Base-by-base conservation (phyloP, 2,113 vertebrate genomes). In the Galbula dea region DNA sequence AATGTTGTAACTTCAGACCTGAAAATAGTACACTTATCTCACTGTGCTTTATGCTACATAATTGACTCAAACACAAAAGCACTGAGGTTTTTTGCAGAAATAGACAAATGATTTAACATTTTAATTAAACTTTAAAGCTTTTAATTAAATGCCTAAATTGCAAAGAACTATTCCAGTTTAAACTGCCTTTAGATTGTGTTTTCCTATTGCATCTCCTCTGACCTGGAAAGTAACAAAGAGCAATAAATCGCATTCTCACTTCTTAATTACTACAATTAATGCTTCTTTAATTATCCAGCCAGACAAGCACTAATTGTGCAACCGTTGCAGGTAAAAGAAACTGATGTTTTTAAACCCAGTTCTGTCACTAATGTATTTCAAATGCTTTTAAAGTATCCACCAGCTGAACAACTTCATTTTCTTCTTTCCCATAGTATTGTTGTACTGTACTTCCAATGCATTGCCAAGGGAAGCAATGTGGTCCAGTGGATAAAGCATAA, bases 121-220 rank as follows among this genome's bases (percentile, higher is more conserved):
- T 98, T 97, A 98, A 98, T 98, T 98, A 98, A 97, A 97, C 91
- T 97, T 97, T 97, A 97, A 98, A 95, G 85, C 81, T 94, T 96
- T 96, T 97, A 98, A 98, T 97, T 98, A 97, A 97, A 97, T 93
- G 83, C 80, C 96, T 97, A 97, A 97, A 97, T 97, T 97, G 93
- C 88, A 95, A 96, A 97, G 92, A 97, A 94, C 92, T 72, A 81
- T 95, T 97, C 97, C 71, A 90, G 85, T 54, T 94, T 96, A 97
- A 97, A 96, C 83, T 97, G 90, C 88, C 94, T 96, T 96, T 96
- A 94, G 91, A 96, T 95, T 97, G 77, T 94, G 75, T 97, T 97
- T 96, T 97, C 83, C 79, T 93, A 74, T 79, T 90, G 68, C 94
- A 87, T 78, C 86, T 89, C 65, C 69, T 90, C 83, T 97, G 94